phyloP scores from a whole-genome alignment of 1,140 invertebrate species.

The Neodiprion virginianus region DNA sequence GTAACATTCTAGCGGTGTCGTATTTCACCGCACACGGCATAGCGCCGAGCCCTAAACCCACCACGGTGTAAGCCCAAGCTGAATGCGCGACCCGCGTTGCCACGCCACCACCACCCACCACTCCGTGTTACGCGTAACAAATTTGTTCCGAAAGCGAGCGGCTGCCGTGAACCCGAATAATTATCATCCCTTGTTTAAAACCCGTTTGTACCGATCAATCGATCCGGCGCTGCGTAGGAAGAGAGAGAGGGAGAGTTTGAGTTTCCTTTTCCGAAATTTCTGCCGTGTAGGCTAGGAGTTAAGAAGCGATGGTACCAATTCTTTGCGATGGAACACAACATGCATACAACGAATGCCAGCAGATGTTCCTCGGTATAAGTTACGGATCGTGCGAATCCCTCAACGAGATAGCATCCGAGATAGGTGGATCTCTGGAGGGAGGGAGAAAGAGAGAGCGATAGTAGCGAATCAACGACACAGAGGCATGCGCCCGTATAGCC shows the following conservation, averaged over 20 bases:
- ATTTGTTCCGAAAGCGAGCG: neutral
- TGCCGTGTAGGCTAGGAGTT: too few relatives aligned
- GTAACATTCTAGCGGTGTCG: conserved; percentile 1
- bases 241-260: too few relatives aligned
- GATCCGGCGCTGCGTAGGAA: neutral
- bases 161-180: neutral
- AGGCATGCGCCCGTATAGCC: neutral
- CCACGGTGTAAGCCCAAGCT: neutral
- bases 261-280: too few relatives aligned
- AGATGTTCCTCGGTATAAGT: neutral
- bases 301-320: too few relatives aligned
- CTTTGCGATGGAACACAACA: too few relatives aligned
- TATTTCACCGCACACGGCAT: neutral
- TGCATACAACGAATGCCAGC: neutral
- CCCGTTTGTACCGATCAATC: neutral
- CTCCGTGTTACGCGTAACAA: neutral
- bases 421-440: neutral
- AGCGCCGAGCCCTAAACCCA: neutral
- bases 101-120: neutral
- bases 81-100: too few relatives aligned
- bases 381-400: neutral
- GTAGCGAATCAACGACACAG: neutral
- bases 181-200: neutral
- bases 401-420: neutral
- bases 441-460: neutral